These are phyloP conservation scores for Dendrocincla fuliginosa DNA, from an alignment of 2,797 vertebrate genomes.

Conservation along the genomic window DNA sequence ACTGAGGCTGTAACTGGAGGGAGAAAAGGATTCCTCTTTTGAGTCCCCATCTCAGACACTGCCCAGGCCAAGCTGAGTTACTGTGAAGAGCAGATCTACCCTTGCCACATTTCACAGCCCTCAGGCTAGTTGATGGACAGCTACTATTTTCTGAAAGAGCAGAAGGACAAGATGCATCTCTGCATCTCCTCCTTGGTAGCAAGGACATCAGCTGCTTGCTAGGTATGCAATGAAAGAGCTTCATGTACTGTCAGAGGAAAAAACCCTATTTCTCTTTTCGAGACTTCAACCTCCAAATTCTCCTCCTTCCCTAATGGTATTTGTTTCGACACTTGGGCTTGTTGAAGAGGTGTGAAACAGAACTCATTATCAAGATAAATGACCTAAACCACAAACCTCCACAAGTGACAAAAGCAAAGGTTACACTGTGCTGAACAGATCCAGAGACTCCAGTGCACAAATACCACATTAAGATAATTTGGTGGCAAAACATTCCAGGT, in stretches of 20 bases:
- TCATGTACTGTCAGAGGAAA: not conserved
- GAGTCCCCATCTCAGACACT: not conserved
- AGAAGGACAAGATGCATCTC: not conserved
- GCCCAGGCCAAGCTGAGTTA: not conserved
- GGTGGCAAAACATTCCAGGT: not conserved
- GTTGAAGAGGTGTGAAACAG: slow-evolving; percentile 28
- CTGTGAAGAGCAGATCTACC: not conserved
- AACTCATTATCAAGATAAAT: slow-evolving; percentile 45
- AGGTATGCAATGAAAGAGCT: not conserved
- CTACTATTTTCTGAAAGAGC: not conserved
- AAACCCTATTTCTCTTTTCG: not conserved
- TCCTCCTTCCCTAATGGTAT: not conserved
- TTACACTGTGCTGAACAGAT: not conserved
- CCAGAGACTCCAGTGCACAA: not conserved
- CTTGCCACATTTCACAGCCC: not conserved
- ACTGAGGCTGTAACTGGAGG: not conserved
- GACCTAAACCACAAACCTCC: not conserved
- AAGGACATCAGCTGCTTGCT: not conserved
- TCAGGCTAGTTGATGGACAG: accelerated
- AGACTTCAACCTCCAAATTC: not conserved
- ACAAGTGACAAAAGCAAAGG: not conserved
- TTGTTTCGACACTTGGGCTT: slow-evolving; percentile 12
- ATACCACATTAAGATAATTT: not conserved
- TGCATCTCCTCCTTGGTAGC: not conserved
- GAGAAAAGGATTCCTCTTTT: not conserved